Base-by-base conservation (phyloP, 2,113 vertebrate genomes). In the Mesembrinibis cayennensis region DNA sequence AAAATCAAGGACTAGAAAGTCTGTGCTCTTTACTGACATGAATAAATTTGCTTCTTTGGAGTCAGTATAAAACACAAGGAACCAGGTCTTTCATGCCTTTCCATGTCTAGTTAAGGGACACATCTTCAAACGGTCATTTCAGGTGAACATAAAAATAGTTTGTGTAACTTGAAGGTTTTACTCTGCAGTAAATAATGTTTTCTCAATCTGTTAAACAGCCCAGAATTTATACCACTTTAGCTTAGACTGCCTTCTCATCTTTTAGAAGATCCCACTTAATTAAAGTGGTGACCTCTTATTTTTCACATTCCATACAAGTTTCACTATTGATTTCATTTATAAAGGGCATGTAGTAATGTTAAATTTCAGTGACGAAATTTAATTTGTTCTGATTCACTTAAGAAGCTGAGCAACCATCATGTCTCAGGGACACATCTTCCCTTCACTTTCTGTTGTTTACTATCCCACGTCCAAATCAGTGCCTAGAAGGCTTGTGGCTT, bases 301-400 rank as follows among this genome's bases (percentile, higher is more conserved):
- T 95, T 96, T 78, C 49, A 47, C 42, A 81, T 58, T 55, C n/a
- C 9, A 25, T 47, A 40, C 23, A 59, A 89, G 34, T 50, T 81
- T 82, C 30, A 44, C 13, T 63, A 26, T 42, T 76, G 30, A 91
- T 93, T 95, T 71, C 2, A 59, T 59, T 74, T 76, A 72, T 42
- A 82, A 89, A 84, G 20, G 47, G 4, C 15, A 76, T 9, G 27
- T 20, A 36, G 29, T 40, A 62, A 59, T 38, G 25, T 36, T 63
- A 66, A 50, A 70, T 81, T 89, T 88, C 59, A 80, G 27, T 78
- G 72, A 74, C 16, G 11, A 73, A 81, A 78, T 61, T 73, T 78
- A 71, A 70, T 94, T 90, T 73, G 27, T 29, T 93, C n/a, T 53
- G 25, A 90, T 79, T 92, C 36, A 73, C 22, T 92, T 63, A 73